Conservation (phyloP, 1,140 invertebrate species). For the Halesus radiatus region DNA sequence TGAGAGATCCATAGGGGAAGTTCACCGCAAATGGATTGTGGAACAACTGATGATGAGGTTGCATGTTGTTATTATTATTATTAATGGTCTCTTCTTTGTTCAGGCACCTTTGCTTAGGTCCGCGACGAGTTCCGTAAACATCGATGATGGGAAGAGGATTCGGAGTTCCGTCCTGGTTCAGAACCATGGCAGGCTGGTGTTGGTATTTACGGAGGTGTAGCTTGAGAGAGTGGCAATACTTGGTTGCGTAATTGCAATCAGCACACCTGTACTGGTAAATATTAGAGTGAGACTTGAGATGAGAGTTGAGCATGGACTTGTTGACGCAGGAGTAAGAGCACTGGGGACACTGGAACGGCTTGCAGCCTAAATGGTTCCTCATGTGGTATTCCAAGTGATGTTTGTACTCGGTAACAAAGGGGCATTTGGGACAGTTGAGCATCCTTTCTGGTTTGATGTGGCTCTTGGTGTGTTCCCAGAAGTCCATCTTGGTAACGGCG, state of each 20-base stretch:
- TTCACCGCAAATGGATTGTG: conserved; percentile 66
- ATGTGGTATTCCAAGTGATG: conserved; percentile 99
- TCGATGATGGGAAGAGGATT: conserved; percentile 91
- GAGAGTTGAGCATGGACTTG: conserved; percentile 99
- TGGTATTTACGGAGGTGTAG: conserved; percentile 93
- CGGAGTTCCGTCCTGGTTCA: conserved; percentile 89
- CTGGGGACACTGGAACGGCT: conserved; percentile 96
- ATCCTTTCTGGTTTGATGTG: conserved; percentile 96
- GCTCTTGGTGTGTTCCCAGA: conserved; percentile 90
- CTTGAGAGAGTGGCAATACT: conserved; percentile 98
- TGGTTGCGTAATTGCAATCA: conserved; percentile 97
- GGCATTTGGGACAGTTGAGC: conserved; percentile 91
- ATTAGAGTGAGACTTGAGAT: conserved; percentile 98
- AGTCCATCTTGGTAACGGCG: conserved; percentile 89
- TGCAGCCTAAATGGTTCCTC: conserved; percentile 94
- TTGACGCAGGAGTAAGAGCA: conserved; percentile 96
- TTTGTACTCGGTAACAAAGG: conserved; percentile 98
- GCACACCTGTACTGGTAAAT: conserved; percentile 96
- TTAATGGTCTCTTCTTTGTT: conserved; percentile 60
- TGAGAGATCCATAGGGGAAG: conserved; percentile 64
- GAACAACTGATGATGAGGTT: conserved; percentile 63
- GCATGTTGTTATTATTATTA: conserved; percentile 55
- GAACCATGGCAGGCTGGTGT: conserved; percentile 88
- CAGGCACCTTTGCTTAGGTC: conserved; percentile 80
- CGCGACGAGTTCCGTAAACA: conserved; percentile 89